Base-by-base conservation (phyloP, 2,888 invertebrate species). In the Cotesia congregata region DNA sequence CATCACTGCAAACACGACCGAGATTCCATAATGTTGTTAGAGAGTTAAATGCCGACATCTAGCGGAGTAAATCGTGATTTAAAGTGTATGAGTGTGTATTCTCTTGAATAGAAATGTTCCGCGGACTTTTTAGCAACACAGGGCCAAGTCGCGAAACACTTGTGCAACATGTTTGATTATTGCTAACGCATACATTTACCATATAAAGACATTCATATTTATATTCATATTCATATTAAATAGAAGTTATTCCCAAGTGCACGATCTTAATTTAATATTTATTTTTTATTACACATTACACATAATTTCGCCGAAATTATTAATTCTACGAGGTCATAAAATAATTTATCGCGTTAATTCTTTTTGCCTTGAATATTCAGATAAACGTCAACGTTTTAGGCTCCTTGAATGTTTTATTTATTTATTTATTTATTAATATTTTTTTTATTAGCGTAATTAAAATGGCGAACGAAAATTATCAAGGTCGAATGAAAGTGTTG, bases 401-500 rank as follows among this genome's bases (percentile, higher is more conserved):
- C 50, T 50, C 50, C 12, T 50, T 50, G 12, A 50, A 50, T 50
- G 9, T 50, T 50, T 50, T 50, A 50, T 50, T 50, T 50, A 50
- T 50, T 50, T 50, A 50, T 50, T 50, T 50, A 50, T 50, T 50
- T 50, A 50, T 50, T 20, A 15, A 65, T 71, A 71, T 67, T 65
- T 20, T 65, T 71, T 30, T n/a, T 30, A 50, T 17, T 62, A 20
- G n/a, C 50, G 12, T 2, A 41, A 60, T 15, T 40, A 39, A 30
- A 39, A 59, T 60, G 15, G 60, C 62, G 62, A 30, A 67, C 30
- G 3, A 60, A 81, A 79, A 79, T 76, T 74, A 74, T 78, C 81
- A 78, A 81, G 80, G 80, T 65, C 78, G 72, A 75, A 73, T 60
- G 75, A 77, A 78, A 80, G 75, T 81, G 74, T 74, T 50, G 76